Evolutionary conservation across 2,888 invertebrate species (phyloP), one percentile per base, ranked within the genome.

Genomic region (Lycocerus yunnanus): DNA sequence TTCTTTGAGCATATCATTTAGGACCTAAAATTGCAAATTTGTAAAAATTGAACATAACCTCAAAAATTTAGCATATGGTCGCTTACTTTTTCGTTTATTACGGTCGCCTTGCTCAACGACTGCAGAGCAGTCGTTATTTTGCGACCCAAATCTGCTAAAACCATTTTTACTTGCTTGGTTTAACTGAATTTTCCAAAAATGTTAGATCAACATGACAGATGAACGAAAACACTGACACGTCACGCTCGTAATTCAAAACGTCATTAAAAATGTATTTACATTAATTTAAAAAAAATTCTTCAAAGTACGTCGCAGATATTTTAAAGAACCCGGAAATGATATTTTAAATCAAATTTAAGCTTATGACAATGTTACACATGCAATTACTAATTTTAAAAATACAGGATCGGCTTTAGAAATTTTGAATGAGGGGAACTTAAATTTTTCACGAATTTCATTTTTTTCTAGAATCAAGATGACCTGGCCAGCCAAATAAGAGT

Each of bases 1-100:
- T 88, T 99, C 98, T 88, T 99, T 99, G 69, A 99, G 93, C 97
- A 99, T 98, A 88, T 97, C 94, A 93, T 98, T 97, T 81, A 99
- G 90, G 78, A 99, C 99, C 95, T 97, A 84, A 18, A 85, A 85
- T 27, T 6, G 18, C 77, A 73, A 73, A 69, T 72, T 61, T 18
- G 72, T 15, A 21, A 74, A 70, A 59, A 58, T 13, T 27, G 5
- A 2, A 27, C 15, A 69, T 69, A 59, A 43, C 16, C 16, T 67
- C 0, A 43, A 43, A 68, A 6, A n/a, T 27, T 13, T 58, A 59
- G 13, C 69, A 24, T 18, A 69, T 43, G 58, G 15, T 67, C 15
- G 15, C 14, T 20, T 67, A 96, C 96, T 91, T 98, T 98, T 90
- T 98, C 97, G 90, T 98, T 98, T 83, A 99, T 99, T 79, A 99